Evolutionary conservation across 1,140 invertebrate species (phyloP).

Genomic region (Bursaphelenchus mucronatus): DNA sequence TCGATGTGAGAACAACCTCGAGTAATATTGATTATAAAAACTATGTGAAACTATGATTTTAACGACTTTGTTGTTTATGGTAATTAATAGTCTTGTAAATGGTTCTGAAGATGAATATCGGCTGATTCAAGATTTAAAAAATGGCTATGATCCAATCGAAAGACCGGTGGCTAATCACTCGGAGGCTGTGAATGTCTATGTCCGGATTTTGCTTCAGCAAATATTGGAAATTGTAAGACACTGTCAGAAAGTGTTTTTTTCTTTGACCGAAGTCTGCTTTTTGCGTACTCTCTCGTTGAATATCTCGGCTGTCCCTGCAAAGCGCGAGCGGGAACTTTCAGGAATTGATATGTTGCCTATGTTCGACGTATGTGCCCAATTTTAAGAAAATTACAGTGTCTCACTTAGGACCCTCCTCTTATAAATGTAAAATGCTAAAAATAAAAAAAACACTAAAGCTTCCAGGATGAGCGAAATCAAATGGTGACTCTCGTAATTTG

Average conservation of each 20-base stretch:
- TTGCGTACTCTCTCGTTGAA: no score
- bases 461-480: slow-evolving; percentile 53
- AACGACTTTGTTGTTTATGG: no score
- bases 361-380: no score
- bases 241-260: no score
- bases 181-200: slow-evolving; percentile 85
- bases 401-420: background rate
- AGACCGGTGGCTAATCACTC: slow-evolving; percentile 92
- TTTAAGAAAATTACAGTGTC: background rate
- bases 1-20: no score
- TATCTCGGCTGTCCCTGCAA: no score
- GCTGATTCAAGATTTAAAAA: slow-evolving; percentile 26
- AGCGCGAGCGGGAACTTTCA: no score
- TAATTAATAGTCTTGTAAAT: background rate
- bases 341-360: no score
- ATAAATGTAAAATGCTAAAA: slow-evolving; percentile 8
- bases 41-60: no score
- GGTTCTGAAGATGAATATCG: slow-evolving; percentile 31
- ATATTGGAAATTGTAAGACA: slow-evolving; percentile 95
- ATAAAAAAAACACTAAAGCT: slow-evolving; percentile 4
- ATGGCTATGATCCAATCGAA: slow-evolving; percentile 84
- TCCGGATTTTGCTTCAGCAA: slow-evolving; percentile 96
- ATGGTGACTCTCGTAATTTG: slow-evolving; percentile 51
- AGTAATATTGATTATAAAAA: no score
- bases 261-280: no score